phyloP scores from a whole-genome alignment of 2,113 vertebrate genomes.

The Chloroceryle aenea region DNA sequence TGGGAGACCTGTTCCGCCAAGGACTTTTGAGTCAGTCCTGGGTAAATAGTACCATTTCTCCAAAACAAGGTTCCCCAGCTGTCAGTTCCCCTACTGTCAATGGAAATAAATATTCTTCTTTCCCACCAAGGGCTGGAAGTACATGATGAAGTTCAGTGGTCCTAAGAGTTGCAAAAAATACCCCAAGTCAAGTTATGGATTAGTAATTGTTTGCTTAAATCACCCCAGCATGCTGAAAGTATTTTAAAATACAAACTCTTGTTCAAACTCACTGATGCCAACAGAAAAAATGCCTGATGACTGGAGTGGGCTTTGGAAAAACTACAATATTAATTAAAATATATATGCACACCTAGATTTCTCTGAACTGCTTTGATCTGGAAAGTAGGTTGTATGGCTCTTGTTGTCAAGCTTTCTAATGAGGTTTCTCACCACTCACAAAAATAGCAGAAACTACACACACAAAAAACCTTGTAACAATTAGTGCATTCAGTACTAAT shows the following conservation, averaged over 20 bases:
- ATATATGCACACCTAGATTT: background rate
- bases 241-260: background rate
- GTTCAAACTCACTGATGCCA: background rate
- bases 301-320: background rate
- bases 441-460: background rate
- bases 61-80: background rate
- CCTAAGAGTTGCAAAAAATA: background rate
- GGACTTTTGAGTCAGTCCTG: background rate
- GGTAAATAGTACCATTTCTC: background rate
- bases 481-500: background rate
- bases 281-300: background rate
- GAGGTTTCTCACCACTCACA: background rate
- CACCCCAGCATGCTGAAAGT: background rate
- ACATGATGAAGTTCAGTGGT: background rate
- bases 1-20: background rate
- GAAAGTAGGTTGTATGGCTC: background rate
- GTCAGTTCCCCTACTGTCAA: background rate
- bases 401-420: slow-evolving; percentile 1
- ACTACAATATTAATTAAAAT: background rate
- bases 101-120: background rate
- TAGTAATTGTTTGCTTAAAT: background rate
- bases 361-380: slow-evolving; percentile 20
- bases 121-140: background rate
- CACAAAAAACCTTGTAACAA: background rate
- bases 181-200: background rate